Conservation (phyloP, 2,888 invertebrate species). For the Lordiphosa andalusiaca region DNA sequence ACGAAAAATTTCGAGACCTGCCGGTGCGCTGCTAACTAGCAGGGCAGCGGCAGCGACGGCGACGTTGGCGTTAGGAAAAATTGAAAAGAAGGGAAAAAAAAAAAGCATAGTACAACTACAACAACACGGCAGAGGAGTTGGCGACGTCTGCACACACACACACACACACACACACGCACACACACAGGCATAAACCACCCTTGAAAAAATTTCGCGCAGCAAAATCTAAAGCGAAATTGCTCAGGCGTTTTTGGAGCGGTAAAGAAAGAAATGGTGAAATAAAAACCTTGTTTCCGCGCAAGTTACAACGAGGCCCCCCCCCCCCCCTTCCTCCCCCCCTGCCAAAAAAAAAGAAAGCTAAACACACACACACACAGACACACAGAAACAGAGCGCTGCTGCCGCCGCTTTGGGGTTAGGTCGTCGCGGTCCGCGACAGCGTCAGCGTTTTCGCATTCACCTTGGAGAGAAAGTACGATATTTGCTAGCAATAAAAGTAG, state of each 20-base stretch:
- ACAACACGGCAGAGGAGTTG: constrained; percentile 3
- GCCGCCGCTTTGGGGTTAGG: constrained; percentile 17
- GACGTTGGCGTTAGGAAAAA: constrained; percentile 38
- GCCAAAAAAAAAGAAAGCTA: constrained; percentile 64
- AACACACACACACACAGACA: constrained; percentile 55
- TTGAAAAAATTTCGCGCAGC: constrained; percentile 75
- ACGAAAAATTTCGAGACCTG: constrained; percentile 52
- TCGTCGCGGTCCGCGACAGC: constrained; percentile 14
- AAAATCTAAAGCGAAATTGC: constrained; percentile 68
- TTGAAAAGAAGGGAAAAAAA: constrained; percentile 41
- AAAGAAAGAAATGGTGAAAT: constrained; percentile 74
- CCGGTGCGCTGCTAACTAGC: constrained; percentile 32
- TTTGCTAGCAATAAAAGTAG: constrained; percentile 80
- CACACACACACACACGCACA: constrained; percentile 26
- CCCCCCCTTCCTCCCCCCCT: constrained; percentile 4
- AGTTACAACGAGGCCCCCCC: constrained; percentile 54
- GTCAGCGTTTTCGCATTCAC: constrained; percentile 48
- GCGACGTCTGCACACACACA: constrained; percentile 14
- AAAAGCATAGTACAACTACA: constrained; percentile 28
- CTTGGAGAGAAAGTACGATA: constrained; percentile 67
- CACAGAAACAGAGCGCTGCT: constrained; percentile 19
- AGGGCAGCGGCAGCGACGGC: constrained; percentile 28
- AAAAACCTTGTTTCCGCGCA: constrained; percentile 75
- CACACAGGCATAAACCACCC: constrained; percentile 70
- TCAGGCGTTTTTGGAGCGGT: constrained; percentile 30